Percentiles rank a stretch among this genome's conserved stretches.
Evolutionary conservation across 92 coral and sea anemone genomes (phyloP).

Genomic region (Porites evermanni): DNA sequence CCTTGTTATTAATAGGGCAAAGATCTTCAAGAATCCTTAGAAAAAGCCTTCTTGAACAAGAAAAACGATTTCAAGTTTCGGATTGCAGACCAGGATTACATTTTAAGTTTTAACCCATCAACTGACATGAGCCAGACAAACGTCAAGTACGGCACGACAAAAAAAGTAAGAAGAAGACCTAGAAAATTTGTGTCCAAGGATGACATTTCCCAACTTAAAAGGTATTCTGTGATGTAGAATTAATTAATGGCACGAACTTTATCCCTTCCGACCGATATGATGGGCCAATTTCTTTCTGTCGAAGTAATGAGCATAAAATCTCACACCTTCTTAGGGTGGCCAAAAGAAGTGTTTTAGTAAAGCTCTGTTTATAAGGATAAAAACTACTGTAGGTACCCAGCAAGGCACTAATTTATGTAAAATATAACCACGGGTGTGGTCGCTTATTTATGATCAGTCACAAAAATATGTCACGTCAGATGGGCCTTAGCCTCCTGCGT

Average conservation of each 20-base stretch:
- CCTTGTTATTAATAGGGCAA: not conserved
- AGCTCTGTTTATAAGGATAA: too few species aligned
- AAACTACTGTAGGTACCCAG: too few species aligned
- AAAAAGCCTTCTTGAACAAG: slow-evolving; percentile 11
- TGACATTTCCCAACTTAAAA: not conserved
- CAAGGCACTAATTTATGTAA: too few species aligned
- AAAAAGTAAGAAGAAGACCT: slow-evolving; percentile 30
- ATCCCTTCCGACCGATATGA: too few species aligned
- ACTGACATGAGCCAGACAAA: slow-evolving; percentile 32
- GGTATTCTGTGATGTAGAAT: not conserved
- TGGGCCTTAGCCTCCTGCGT: not conserved
- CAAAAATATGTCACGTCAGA: not conserved
- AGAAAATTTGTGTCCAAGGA: not conserved
- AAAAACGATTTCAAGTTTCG: slow-evolving; percentile 1
- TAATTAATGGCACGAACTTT: too few species aligned
- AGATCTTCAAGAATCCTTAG: slow-evolving; percentile 21
- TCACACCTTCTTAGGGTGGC: too few species aligned
- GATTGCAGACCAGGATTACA: slow-evolving; percentile 32
- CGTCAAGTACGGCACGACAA: slow-evolving; percentile 32
- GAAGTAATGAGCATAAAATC: too few species aligned
- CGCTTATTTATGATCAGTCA: too few species aligned
- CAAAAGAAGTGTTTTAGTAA: too few species aligned
- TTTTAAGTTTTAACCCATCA: not conserved
- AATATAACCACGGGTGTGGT: too few species aligned
- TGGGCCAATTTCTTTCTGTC: too few species aligned